Evolutionary conservation across 2,888 invertebrate species (phyloP).

Genomic region (Cacoxenus indagator): DNA sequence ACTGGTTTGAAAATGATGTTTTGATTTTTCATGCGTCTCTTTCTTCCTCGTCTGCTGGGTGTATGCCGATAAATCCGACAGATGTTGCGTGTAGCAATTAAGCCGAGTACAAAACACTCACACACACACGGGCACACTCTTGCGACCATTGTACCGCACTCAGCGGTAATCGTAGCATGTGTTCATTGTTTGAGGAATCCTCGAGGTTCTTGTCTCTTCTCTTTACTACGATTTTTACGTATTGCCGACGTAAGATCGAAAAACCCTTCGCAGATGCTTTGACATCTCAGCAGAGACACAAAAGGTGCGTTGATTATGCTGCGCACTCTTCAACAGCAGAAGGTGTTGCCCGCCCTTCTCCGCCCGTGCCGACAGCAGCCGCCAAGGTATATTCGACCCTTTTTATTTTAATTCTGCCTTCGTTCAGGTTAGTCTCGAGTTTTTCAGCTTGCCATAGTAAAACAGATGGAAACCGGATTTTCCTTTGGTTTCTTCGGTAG

Average conservation of each 20-base stretch:
- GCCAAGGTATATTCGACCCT: neutral
- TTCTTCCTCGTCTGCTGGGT: neutral
- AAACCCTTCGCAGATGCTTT: neutral
- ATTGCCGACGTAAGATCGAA: neutral
- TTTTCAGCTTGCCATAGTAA: conserved; percentile 51
- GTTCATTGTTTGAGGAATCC: conserved; percentile 33
- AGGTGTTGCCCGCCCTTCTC: neutral
- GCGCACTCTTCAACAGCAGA: neutral
- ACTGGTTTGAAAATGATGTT: neutral
- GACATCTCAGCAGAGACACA: neutral
- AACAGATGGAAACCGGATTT: conserved; percentile 49
- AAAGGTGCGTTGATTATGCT: conserved; percentile 2
- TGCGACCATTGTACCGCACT: neutral
- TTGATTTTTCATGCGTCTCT: neutral
- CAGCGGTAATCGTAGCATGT: conserved; percentile 36
- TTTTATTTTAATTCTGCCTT: neutral
- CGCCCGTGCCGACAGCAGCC: neutral
- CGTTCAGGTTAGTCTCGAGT: conserved; percentile 49
- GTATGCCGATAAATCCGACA: conserved; percentile 25
- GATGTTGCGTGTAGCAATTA: conserved; percentile 38
- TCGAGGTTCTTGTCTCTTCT: neutral
- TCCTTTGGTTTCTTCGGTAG: conserved; percentile 42
- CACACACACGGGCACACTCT: neutral
- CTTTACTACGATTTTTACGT: conserved; percentile 1
- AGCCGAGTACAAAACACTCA: neutral